Evolutionary conservation across 2,888 invertebrate species (phyloP).

Genomic region (Macrophya annulata): DNA sequence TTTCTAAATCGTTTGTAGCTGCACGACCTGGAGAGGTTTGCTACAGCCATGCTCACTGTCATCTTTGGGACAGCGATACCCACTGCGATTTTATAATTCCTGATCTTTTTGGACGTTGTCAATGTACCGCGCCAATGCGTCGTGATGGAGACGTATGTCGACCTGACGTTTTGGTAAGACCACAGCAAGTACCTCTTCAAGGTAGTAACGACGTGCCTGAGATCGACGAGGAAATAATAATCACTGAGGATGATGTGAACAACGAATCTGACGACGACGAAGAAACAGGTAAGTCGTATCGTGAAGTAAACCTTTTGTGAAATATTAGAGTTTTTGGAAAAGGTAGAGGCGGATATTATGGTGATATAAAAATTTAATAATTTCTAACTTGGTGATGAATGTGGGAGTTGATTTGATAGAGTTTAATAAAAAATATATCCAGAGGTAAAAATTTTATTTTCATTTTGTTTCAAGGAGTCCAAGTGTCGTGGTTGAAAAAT

Average conservation of each 20-base stretch:
- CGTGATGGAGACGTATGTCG: conserved; percentile 77
- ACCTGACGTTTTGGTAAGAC: conserved; percentile 80
- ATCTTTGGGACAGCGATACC: conserved; percentile 90
- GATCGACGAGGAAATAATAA: conserved; percentile 31
- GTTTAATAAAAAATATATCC: neutral
- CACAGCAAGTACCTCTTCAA: conserved; percentile 60
- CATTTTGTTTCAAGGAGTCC: conserved; percentile 68
- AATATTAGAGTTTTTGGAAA: neutral
- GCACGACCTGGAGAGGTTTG: conserved; percentile 93
- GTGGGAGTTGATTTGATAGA: neutral
- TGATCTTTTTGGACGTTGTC: conserved; percentile 93
- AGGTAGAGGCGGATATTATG: too few species aligned
- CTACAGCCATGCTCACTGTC: conserved; percentile 94
- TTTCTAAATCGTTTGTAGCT: conserved; percentile 82
- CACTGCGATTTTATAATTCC: conserved; percentile 95
- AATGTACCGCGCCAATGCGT: conserved; percentile 83
- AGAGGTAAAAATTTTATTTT: neutral
- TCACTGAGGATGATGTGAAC: conserved; percentile 54
- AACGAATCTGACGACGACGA: conserved; percentile 44
- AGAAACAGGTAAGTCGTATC: conserved; percentile 25
- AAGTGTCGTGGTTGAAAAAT: conserved; percentile 76
- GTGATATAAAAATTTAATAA: too few species aligned
- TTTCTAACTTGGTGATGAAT: too few species aligned
- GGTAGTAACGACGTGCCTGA: conserved; percentile 54
- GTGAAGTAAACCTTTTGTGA: neutral